Evolutionary conservation across 2,113 vertebrate species (phyloP), one percentile per base, ranked within the genome.

Genomic region (Anarrhichthys ocellatus): DNA sequence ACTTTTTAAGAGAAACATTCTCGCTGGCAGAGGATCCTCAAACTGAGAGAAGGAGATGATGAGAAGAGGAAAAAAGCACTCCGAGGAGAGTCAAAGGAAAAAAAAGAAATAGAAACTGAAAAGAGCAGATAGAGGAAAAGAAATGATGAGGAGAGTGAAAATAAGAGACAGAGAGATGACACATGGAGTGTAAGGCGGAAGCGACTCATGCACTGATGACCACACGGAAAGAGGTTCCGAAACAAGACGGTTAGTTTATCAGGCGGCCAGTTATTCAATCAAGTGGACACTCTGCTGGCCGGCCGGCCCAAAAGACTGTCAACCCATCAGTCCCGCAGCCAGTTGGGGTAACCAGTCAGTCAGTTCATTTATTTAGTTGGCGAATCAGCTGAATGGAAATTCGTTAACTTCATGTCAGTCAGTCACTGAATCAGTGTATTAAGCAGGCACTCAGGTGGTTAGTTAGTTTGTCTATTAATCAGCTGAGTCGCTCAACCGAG

Each of bases 201-300:
- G 46, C 79, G 68, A 78, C 68, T 81, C 71, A 81, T 65, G 54
- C 76, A 64, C 50, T 74, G 56, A 83, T 80, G 84, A 80, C 72
- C 64, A 72, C 52, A 64, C 67, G 32, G 70, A 3, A 9, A 72
- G 76, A 84, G 66, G 80, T 79, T 72, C 66, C 20, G 14, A 65
- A 52, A 65, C 56, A 85, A 44, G 71, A 73, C 5, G n/a, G 56
- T 66, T 15, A 36, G 48, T 81, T 67, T 11, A 32, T 72, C 80
- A 76, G 76, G 11, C 75, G 44, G 68, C 1, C 69, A 50, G 44
- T 79, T 81, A 73, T 29, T 78, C 40, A 81, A 50, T 73, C 40
- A 64, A 34, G 66, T 20, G 50, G 62, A 29, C 52, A 24, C 46
- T 77, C 32, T 78, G 64, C 29, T 69, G 52, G 44, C 13, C 24